Evolutionary conservation across 2,888 invertebrate genomes (phyloP), one percentile per base, ranked within the genome.

Genomic region (Euplexia lucipara): DNA sequence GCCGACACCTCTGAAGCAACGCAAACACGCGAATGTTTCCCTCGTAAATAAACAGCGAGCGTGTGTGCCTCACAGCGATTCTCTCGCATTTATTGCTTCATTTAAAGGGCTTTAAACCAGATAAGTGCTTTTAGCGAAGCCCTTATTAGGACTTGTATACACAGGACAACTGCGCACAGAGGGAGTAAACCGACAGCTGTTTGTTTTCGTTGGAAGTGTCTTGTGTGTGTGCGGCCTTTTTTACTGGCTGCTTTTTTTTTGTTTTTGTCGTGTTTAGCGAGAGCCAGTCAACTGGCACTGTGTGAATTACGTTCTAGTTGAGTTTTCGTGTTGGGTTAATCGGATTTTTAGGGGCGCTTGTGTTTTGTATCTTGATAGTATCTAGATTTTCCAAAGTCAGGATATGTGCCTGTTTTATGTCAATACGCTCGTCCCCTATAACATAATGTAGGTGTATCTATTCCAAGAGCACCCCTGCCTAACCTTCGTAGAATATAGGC

Each of bases 41-140:
- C 51, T 48, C 72, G 78, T 76, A 75, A 81, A 83, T 80, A 83
- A 82, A 86, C 83, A 82, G 67, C 77, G 80, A 60, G 82, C 60
- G 66, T 81, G 79, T 82, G 78, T 82, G 76, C 74, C 78, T 71
- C 70, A 70, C 80, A 74, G 80, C 68, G 74, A 78, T 81, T 78
- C 78, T 54, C 56, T 75, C 85, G 70, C 88, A 86, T 91, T 91
- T 90, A 94, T 91, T 88, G 90, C 93, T 93, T 91, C 88, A 92
- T 93, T 91, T 90, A 87, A 87, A 89, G 89, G 91, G 90, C 87
- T 93, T 90, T 89, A 89, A 90, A 89, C 78, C 88, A 87, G 89
- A 88, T 91, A 91, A 92, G 88, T 89, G 90, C 88, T 90, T 88
- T 89, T 83, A 87, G 83, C 86, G 82, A 63, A 66, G 80, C 80